These are phyloP conservation scores for Allacma fusca DNA, from an alignment of 2,888 invertebrate genomes.

Conservation along the genomic window DNA sequence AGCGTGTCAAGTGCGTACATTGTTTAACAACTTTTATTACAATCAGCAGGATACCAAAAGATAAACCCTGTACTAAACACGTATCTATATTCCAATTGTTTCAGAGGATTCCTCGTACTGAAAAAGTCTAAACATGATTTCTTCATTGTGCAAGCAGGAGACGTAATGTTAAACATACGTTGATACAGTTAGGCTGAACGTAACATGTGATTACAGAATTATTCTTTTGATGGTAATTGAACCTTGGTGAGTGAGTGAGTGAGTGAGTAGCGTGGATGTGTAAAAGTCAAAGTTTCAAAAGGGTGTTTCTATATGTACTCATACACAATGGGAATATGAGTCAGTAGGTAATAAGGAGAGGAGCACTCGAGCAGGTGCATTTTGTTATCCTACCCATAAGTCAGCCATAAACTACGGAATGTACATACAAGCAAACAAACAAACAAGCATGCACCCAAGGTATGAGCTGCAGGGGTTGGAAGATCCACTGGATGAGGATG, in stretches of 20 bases:
- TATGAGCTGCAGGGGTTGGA: not conserved
- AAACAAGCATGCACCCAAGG: too few species aligned
- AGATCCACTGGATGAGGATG: not conserved
- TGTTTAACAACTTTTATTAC: not conserved
- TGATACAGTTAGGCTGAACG: not conserved
- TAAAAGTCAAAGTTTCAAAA: not conserved
- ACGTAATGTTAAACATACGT: not conserved
- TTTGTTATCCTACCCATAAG: not conserved
- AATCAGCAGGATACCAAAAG: not conserved
- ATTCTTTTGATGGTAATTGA: constrained; percentile 2
- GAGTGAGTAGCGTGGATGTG: not conserved
- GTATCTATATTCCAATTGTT: not conserved
- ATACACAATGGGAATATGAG: constrained; percentile 6
- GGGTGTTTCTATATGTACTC: not conserved
- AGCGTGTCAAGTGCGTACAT: not conserved
- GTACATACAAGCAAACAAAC: not conserved
- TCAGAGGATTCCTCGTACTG: not conserved
- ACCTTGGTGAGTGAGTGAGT: not conserved
- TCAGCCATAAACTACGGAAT: too few species aligned
- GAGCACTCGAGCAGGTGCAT: not conserved
- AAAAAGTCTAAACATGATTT: not conserved
- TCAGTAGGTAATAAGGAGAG: constrained; percentile 19
- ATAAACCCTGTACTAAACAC: not conserved
- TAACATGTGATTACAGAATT: not conserved
- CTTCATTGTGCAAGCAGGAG: constrained; percentile 4